Conservation (phyloP, 1,140 invertebrate genomes). For the Meloidogyne hapla region DNA sequence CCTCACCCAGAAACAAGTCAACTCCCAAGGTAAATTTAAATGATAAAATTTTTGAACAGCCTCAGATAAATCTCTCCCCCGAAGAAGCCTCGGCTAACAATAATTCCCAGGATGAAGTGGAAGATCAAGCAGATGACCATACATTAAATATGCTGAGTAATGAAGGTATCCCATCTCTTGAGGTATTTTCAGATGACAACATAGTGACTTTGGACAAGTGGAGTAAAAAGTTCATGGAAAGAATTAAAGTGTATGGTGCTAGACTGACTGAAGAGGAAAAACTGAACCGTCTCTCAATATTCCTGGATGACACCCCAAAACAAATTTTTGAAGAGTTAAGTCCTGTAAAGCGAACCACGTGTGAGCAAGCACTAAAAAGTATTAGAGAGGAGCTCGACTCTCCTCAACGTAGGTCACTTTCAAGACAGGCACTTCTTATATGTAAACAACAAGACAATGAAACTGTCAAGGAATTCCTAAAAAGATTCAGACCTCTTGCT, state of each 20-base stretch:
- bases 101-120: no score
- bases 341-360: not conserved
- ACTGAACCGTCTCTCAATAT: not conserved
- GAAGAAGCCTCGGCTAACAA: not conserved
- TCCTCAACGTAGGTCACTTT: not conserved
- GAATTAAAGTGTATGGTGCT: not conserved
- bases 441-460: not conserved
- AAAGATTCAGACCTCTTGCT: not conserved
- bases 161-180: not conserved
- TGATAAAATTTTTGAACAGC: not conserved
- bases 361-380: not conserved
- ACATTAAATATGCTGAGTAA: not conserved
- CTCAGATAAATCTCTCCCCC: not conserved
- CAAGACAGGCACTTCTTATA: not conserved
- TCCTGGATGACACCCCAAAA: not conserved
- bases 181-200: slow-evolving; percentile 10
- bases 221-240: slow-evolving; percentile 3
- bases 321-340: not conserved
- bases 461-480: not conserved
- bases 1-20: not conserved
- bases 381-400: not conserved
- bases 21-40: not conserved
- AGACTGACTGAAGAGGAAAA: not conserved
- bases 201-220: not conserved
- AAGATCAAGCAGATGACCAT: not conserved